Percentiles rank a stretch among this genome's conserved stretches.
These are phyloP conservation scores for Leptoteleia sp. DNA, from an alignment of 1,140 invertebrate species.

Conservation along the genomic window DNA sequence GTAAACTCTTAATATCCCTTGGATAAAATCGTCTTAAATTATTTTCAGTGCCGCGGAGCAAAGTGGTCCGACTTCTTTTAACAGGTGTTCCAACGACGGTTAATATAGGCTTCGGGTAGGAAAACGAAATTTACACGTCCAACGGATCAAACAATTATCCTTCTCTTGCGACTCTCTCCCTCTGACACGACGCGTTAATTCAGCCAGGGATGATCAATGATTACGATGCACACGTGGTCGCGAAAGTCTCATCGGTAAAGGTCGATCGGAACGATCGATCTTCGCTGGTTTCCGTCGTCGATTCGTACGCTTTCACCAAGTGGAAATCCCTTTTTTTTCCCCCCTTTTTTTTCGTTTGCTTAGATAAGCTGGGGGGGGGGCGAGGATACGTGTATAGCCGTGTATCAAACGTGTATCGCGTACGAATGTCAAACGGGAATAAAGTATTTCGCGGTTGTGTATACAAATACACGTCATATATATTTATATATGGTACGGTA, in stretches of 20 bases:
- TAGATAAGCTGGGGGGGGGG: too few relatives aligned
- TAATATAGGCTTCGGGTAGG: slow-evolving; percentile 8
- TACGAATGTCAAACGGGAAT: too few relatives aligned
- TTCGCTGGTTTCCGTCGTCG: slow-evolving; percentile 8
- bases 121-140: slow-evolving; percentile 9
- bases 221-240: slow-evolving; percentile 11
- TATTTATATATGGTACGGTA: too few relatives aligned
- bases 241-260: slow-evolving; percentile 1
- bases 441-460: too few relatives aligned
- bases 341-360: too few relatives aligned
- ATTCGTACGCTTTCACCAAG: too few relatives aligned
- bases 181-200: slow-evolving; percentile 2
- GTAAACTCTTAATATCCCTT: slow-evolving; percentile 14
- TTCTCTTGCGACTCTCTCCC: neutral
- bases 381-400: neutral
- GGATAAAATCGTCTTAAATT: slow-evolving; percentile 23
- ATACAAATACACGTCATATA: too few relatives aligned
- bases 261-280: slow-evolving; percentile 14
- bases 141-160: too few relatives aligned
- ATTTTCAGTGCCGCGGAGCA: slow-evolving; percentile 4
- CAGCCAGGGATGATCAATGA: slow-evolving; percentile 3
- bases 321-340: too few relatives aligned
- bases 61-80: slow-evolving; percentile 21
- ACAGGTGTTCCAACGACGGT: slow-evolving; percentile 41
- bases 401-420: slow-evolving; percentile 10